These are phyloP conservation scores for Myiagra hebetior DNA, from an alignment of 2,113 vertebrate species.

Conservation along the genomic window DNA sequence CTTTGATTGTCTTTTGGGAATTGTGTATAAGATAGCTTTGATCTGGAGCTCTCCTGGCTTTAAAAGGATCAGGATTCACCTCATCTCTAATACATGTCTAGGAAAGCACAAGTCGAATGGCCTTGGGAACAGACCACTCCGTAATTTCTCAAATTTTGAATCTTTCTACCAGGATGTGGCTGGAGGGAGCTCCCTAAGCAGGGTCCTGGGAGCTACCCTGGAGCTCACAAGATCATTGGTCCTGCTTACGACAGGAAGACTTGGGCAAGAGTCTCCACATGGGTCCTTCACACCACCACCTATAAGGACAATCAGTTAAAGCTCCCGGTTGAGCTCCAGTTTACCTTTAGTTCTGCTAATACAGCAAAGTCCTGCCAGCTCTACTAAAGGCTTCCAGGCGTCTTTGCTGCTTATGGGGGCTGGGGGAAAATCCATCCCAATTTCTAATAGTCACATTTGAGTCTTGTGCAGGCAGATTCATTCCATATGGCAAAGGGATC, in stretches of 20 bases:
- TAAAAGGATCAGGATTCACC: neutral
- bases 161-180: neutral
- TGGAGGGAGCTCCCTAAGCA: neutral
- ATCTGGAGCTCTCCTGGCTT: neutral
- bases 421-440: neutral
- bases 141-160: neutral
- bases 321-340: neutral
- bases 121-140: neutral
- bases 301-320: neutral
- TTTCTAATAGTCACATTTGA: neutral
- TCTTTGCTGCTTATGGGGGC: neutral
- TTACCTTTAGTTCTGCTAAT: neutral
- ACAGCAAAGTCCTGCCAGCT: neutral
- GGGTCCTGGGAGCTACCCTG: neutral
- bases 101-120: neutral
- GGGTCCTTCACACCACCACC: neutral
- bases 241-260: neutral
- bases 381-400: neutral
- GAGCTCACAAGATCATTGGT: neutral
- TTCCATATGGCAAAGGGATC: neutral
- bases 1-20: neutral
- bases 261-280: neutral
- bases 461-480: neutral
- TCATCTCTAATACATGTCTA: neutral
- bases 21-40: neutral